These are phyloP conservation scores for Drosophila suboccidentalis DNA, from an alignment of 2,888 invertebrate genomes.

Conservation along the genomic window DNA sequence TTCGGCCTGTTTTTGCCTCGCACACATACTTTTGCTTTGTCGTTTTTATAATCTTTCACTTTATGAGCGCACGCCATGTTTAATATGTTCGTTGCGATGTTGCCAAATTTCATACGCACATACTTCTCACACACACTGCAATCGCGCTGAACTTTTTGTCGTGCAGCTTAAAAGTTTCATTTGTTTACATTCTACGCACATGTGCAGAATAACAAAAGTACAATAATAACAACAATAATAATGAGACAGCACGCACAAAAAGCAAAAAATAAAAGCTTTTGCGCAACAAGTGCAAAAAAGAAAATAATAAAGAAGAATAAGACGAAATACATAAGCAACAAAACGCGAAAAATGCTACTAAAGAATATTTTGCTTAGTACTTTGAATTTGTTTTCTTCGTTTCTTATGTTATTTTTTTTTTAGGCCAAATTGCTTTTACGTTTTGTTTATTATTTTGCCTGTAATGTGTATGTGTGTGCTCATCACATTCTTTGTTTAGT, in stretches of 20 bases:
- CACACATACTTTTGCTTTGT: slow-evolving; percentile 48
- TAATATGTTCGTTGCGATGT: slow-evolving; percentile 55
- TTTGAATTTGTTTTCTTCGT: slow-evolving; percentile 39
- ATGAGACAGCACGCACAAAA: slow-evolving; percentile 51
- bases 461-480: slow-evolving; percentile 10
- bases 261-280: slow-evolving; percentile 55
- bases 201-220: slow-evolving; percentile 75
- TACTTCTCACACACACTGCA: slow-evolving; percentile 4
- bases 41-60: slow-evolving; percentile 64
- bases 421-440: slow-evolving; percentile 21
- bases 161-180: slow-evolving; percentile 75
- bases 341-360: slow-evolving; percentile 27
- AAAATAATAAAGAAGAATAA: slow-evolving; percentile 22
- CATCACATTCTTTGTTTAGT: slow-evolving; percentile 34
- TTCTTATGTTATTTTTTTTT: slow-evolving; percentile 9
- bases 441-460: slow-evolving; percentile 30
- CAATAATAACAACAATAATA: slow-evolving; percentile 54
- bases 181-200: slow-evolving; percentile 80
- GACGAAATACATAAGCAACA: slow-evolving; percentile 24
- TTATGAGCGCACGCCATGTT: slow-evolving; percentile 54
- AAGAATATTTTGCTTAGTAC: slow-evolving; percentile 45
- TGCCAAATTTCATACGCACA: slow-evolving; percentile 72
- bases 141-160: slow-evolving; percentile 46
- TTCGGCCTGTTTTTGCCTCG: slow-evolving; percentile 56
- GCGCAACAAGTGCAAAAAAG: slow-evolving; percentile 74